phyloP scores from a whole-genome alignment of 1,140 invertebrate genomes.

The Lordiphosa collinella region DNA sequence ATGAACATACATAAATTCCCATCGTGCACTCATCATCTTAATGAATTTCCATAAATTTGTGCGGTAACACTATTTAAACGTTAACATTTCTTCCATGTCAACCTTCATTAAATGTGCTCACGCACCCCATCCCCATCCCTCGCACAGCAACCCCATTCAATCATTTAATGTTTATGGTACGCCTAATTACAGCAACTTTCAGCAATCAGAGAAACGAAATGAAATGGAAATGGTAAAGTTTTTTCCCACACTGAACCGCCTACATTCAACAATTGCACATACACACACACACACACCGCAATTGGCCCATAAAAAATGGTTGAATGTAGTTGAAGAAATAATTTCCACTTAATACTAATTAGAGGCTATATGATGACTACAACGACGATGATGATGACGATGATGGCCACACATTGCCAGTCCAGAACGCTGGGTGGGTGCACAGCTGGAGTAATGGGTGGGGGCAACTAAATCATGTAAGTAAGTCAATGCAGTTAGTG shows the following conservation, averaged over 20 bases:
- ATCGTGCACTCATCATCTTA: conserved; percentile 50
- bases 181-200: conserved; percentile 51
- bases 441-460: background rate
- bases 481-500: conserved; percentile 71
- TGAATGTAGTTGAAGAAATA: conserved; percentile 64
- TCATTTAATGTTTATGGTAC: conserved; percentile 26
- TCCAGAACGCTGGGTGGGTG: conserved; percentile 9
- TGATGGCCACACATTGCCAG: conserved; percentile 34
- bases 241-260: conserved; percentile 44
- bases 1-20: conserved; percentile 18
- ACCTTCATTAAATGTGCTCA: conserved; percentile 40
- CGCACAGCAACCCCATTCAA: background rate
- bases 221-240: conserved; percentile 22
- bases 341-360: conserved; percentile 76
- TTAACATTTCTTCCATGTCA: conserved; percentile 51
- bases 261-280: background rate
- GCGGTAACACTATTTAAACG: conserved; percentile 68
- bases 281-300: conserved; percentile 29
- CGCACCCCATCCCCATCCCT: background rate
- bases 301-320: conserved; percentile 40
- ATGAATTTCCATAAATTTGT: conserved; percentile 71
- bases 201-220: conserved; percentile 36
- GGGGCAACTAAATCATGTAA: conserved; percentile 48
- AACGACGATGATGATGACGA: conserved; percentile 15
- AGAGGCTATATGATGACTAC: conserved; percentile 25